These are phyloP conservation scores for Athalia cordata DNA, from an alignment of 2,888 invertebrate species.

Conservation along the genomic window DNA sequence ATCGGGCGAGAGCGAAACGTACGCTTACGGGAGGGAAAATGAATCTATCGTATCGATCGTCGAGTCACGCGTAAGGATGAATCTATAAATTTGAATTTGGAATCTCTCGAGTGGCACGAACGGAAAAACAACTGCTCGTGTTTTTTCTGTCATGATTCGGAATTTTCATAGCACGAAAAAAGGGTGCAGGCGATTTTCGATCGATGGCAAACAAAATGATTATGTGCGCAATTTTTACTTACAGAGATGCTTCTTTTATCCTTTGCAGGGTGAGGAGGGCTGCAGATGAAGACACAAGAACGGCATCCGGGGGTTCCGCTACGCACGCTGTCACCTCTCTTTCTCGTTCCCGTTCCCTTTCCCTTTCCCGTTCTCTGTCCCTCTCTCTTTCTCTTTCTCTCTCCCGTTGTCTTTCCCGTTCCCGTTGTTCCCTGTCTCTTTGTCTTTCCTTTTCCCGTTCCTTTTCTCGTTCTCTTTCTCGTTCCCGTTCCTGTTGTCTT, in stretches of 20 bases:
- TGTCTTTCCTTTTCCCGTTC: constrained; percentile 48
- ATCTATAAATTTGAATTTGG: no score
- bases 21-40: not conserved
- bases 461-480: constrained; percentile 55
- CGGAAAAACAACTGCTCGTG: no score
- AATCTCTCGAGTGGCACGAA: no score
- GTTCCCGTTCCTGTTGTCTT: constrained; percentile 52
- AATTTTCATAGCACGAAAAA: not conserved
- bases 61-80: constrained; percentile 4
- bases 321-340: constrained; percentile 68
- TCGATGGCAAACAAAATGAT: not conserved
- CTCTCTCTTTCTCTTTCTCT: constrained; percentile 55
- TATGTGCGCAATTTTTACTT: constrained; percentile 60
- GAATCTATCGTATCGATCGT: constrained; percentile 13
- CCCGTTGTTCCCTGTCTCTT: constrained; percentile 53
- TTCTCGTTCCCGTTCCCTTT: constrained; percentile 60
- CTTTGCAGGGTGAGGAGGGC: constrained; percentile 75
- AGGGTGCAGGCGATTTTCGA: not conserved
- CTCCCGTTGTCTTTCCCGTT: constrained; percentile 47
- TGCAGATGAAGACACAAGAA: constrained; percentile 73
- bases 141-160: not conserved
- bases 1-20: not conserved
- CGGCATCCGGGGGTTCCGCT: constrained; percentile 70
- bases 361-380: constrained; percentile 58
- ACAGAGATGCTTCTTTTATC: constrained; percentile 77